Percentiles rank a stretch among this genome's conserved stretches.
Conservation (phyloP, 2,888 invertebrate species). For the Stenurella melanura region DNA sequence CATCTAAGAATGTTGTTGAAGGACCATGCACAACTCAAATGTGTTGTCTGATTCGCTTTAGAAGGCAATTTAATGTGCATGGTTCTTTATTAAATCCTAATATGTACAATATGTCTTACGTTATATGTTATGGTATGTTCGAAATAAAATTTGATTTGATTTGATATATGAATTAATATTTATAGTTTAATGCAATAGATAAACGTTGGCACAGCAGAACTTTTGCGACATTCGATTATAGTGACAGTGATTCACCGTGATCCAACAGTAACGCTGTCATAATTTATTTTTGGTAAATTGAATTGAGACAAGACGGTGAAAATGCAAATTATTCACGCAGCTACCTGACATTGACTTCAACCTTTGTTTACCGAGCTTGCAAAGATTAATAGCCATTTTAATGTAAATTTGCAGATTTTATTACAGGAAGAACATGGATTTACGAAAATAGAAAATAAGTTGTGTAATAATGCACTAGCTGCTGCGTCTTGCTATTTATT, state of each 20-base stretch:
- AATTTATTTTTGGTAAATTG: slow-evolving; percentile 19
- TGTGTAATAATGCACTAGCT: background rate
- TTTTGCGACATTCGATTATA: background rate
- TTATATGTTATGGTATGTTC: no score
- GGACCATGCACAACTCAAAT: no score
- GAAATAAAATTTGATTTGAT: no score
- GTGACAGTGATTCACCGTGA: background rate
- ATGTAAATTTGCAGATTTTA: background rate
- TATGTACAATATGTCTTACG: no score
- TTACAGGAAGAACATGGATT: background rate
- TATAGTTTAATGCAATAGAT: no score
- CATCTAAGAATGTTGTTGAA: no score
- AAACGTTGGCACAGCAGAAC: background rate
- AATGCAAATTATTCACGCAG: slow-evolving; percentile 15
- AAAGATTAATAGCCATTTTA: background rate
- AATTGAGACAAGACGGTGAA: background rate
- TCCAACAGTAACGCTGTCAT: background rate
- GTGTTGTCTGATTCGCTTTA: no score
- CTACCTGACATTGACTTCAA: slow-evolving; percentile 4
- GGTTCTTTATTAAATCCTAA: no score
- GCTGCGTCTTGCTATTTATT: background rate
- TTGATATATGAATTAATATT: no score
- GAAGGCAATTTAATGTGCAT: no score
- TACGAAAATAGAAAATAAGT: slow-evolving; percentile 2
- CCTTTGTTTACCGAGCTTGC: background rate